phyloP scores from a whole-genome alignment of 2,113 vertebrate genomes.

The Corythaeola cristata region DNA sequence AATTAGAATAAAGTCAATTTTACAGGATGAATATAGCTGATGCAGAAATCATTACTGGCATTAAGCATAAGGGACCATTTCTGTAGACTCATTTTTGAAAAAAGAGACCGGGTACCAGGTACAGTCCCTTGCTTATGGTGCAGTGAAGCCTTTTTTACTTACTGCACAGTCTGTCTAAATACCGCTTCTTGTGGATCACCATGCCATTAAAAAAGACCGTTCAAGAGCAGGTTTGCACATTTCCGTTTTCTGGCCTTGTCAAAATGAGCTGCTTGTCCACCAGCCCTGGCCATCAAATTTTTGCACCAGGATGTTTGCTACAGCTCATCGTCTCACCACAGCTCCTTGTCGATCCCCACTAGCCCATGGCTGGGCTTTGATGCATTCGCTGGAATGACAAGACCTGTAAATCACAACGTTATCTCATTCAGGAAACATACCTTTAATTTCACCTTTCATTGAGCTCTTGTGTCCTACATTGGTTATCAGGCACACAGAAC shows the following conservation, averaged over 20 bases:
- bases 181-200: neutral
- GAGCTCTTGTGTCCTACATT: neutral
- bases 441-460: neutral
- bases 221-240: no score
- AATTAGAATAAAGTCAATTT: neutral
- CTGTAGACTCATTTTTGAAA: neutral
- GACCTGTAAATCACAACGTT: neutral
- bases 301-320: neutral
- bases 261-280: neutral
- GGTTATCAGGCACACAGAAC: neutral
- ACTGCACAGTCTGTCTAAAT: neutral
- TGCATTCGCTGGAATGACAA: accelerated
- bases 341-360: neutral
- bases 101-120: neutral
- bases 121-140: no score
- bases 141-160: neutral
- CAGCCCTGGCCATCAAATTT: neutral
- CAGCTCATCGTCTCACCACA: neutral
- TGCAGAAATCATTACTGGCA: neutral
- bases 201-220: neutral
- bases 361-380: neutral
- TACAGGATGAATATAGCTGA: neutral
- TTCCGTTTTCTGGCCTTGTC: neutral
- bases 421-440: neutral
- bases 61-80: neutral